Evolutionary conservation across 1,140 invertebrate genomes (phyloP).

Genomic region (Cepaea nemoralis): DNA sequence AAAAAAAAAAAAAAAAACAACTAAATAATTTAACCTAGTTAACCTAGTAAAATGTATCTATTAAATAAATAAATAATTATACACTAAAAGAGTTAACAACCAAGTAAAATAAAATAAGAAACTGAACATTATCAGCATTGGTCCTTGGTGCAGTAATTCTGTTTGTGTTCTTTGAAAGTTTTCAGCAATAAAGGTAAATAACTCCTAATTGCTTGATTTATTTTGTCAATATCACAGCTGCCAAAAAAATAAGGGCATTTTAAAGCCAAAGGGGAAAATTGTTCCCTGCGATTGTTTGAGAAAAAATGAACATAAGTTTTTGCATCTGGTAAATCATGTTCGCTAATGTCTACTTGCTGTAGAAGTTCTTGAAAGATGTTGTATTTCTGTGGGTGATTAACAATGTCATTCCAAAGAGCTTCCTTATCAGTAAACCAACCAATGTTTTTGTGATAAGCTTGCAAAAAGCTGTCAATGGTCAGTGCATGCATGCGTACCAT

Average conservation of each 20-base stretch:
- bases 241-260: background rate
- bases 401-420: slow-evolving; percentile 77
- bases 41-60: no score
- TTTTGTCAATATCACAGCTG: background rate
- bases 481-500: slow-evolving; percentile 96
- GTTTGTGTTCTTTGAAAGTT: background rate
- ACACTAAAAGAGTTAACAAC: no score
- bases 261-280: background rate
- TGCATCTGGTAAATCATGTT: slow-evolving; percentile 5
- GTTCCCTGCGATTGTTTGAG: background rate
- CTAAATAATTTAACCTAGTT: no score
- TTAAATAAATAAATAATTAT: no score
- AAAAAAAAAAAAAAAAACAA: no score
- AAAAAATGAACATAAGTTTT: slow-evolving; percentile 15
- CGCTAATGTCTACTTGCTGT: background rate
- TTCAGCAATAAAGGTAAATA: background rate
- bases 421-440: slow-evolving; percentile 89
- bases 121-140: background rate
- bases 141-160: background rate
- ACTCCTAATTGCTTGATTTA: background rate
- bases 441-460: slow-evolving; percentile 93
- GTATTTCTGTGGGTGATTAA: slow-evolving; percentile 92
- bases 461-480: slow-evolving; percentile 95
- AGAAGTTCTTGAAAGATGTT: background rate
- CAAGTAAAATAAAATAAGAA: no score